Percentiles rank a stretch among this genome's conserved stretches.
Conservation (phyloP, 2,888 invertebrate species). For the Ametastegia equiseti region DNA sequence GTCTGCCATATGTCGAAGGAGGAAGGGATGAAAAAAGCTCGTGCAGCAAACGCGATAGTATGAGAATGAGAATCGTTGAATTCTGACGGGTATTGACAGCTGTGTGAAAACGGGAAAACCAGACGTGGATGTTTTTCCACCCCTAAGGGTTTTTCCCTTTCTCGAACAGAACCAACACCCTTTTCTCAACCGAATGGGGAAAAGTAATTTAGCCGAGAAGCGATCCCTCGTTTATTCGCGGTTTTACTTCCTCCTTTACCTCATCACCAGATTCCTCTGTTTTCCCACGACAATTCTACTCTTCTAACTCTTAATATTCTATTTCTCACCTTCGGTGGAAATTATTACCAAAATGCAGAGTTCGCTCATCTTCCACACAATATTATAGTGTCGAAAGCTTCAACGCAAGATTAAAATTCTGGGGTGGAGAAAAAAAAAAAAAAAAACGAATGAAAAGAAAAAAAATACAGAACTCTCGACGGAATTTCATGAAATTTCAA, state of each 20-base stretch:
- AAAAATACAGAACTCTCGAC: neutral
- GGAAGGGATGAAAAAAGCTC: neutral
- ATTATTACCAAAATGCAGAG: neutral
- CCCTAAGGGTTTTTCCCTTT: neutral
- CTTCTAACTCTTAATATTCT: neutral
- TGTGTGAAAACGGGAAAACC: neutral
- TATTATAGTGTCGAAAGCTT: neutral
- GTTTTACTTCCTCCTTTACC: neutral
- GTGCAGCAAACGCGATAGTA: neutral
- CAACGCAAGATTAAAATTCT: neutral
- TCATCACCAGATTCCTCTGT: slow-evolving; percentile 12
- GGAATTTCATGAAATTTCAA: neutral
- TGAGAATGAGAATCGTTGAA: slow-evolving; percentile 23
- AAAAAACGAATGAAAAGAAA: neutral
- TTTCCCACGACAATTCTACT: slow-evolving; percentile 17
- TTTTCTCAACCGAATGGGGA: neutral
- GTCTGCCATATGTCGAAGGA: neutral
- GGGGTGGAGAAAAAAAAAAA: neutral
- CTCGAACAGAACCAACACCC: neutral
- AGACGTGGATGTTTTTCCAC: neutral
- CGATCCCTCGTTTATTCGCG: slow-evolving; percentile 31
- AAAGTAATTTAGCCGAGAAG: slow-evolving; percentile 42
- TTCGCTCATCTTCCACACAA: neutral
- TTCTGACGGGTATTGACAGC: slow-evolving; percentile 35
- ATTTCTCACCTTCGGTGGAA: neutral